Percentiles rank a stretch among this genome's conserved stretches.
phyloP scores from a whole-genome alignment of 2,888 invertebrate species.

The Caenorhabditis sp. region DNA sequence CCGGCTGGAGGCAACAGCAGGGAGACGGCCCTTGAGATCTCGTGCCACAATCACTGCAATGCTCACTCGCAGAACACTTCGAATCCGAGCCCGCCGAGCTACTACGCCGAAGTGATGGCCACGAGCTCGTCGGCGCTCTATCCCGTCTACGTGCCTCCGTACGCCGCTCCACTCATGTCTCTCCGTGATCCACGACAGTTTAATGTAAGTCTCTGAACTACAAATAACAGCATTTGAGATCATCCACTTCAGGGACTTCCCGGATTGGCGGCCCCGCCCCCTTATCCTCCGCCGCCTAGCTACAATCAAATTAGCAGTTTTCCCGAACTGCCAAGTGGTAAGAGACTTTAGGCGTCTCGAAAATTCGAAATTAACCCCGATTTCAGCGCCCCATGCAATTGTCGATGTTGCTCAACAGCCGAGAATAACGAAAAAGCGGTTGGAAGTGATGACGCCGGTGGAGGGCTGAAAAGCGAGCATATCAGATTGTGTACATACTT shows the following conservation, averaged over 20 bases:
- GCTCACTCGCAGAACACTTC: not conserved
- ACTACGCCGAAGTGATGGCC: conserved; percentile 60
- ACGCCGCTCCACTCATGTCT: conserved; percentile 56
- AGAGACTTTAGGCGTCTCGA: too few species aligned
- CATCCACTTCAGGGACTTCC: conserved; percentile 57
- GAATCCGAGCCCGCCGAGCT: conserved; percentile 48
- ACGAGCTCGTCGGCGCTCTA: conserved; percentile 58
- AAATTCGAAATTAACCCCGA: too few species aligned
- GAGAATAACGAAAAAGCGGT: conserved; percentile 38
- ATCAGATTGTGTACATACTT: not conserved
- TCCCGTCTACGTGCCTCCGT: conserved; percentile 65
- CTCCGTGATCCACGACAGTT: conserved; percentile 63
- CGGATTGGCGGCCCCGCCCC: conserved; percentile 63
- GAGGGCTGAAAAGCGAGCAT: conserved; percentile 34
- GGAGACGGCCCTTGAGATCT: conserved; percentile 32
- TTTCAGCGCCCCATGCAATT: conserved; percentile 43
- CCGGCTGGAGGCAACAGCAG: conserved; percentile 17
- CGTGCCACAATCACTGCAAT: conserved; percentile 18
- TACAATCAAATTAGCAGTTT: conserved; percentile 61
- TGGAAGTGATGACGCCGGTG: conserved; percentile 59
- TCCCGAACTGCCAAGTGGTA: conserved; percentile 59
- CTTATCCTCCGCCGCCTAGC: conserved; percentile 65
- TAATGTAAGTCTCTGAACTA: conserved; percentile 13
- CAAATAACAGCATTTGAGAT: too few species aligned
- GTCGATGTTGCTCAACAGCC: conserved; percentile 50